Percentiles rank a stretch among this genome's conserved stretches.
Conservation (phyloP, 2,888 invertebrate species). For the Lochmaea crataegi region DNA sequence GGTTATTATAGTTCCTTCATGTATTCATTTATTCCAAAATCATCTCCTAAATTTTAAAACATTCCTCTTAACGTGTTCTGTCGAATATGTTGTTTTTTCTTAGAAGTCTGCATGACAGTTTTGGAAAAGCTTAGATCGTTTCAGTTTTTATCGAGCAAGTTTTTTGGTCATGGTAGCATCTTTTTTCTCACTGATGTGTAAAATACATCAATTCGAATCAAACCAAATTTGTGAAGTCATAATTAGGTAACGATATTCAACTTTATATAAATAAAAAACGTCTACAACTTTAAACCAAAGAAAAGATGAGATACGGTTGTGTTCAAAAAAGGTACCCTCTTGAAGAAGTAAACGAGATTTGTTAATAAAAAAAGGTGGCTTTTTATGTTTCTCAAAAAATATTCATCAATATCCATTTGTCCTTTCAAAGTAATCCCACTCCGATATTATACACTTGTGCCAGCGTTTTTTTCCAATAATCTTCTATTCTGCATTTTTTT, state of each 20-base stretch:
- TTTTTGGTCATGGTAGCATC: too few species aligned
- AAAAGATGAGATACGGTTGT: background rate
- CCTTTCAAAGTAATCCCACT: too few species aligned
- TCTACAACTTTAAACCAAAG: conserved; percentile 1
- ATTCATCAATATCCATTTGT: too few species aligned
- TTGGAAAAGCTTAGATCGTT: background rate
- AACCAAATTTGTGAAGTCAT: background rate
- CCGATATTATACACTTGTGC: too few species aligned
- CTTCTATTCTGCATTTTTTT: too few species aligned
- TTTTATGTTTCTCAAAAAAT: too few species aligned
- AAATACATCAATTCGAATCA: background rate
- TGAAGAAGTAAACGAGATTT: background rate
- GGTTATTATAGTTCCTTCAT: too few species aligned
- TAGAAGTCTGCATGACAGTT: background rate
- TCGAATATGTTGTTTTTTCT: background rate
- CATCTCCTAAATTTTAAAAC: background rate
- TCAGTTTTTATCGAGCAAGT: too few species aligned
- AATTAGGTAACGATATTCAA: background rate
- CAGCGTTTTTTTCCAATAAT: too few species aligned
- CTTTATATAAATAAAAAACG: background rate
- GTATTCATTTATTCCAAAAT: too few species aligned
- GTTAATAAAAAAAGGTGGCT: too few species aligned
- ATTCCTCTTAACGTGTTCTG: background rate
- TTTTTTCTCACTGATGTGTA: too few species aligned
- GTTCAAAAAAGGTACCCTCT: background rate